These are phyloP conservation scores for Passer montanus DNA, from an alignment of 2,113 vertebrate genomes.

Conservation along the genomic window DNA sequence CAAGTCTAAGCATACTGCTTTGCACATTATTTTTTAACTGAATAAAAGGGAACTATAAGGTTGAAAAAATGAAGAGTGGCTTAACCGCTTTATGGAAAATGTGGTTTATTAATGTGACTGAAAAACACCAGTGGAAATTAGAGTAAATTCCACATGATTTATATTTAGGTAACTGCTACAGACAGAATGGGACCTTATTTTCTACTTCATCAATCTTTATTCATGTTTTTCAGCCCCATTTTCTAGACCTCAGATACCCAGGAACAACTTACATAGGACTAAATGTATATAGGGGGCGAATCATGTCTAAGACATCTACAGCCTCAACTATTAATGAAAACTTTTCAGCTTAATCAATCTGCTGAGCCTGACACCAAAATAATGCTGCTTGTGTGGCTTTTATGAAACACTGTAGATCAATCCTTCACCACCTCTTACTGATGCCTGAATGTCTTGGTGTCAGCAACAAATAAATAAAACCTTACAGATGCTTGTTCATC, in stretches of 20 bases:
- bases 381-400: background rate
- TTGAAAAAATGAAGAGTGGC: background rate
- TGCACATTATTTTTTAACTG: background rate
- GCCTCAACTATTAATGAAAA: background rate
- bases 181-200: background rate
- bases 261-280: background rate
- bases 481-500: background rate
- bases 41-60: background rate
- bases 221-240: background rate
- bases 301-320: background rate
- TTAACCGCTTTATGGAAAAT: background rate
- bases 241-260: background rate
- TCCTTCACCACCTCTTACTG: background rate
- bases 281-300: background rate
- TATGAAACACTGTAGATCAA: background rate
- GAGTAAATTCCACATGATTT: background rate
- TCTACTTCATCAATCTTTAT: background rate
- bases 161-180: background rate
- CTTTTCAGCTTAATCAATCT: background rate
- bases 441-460: background rate
- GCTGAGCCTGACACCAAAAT: background rate
- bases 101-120: background rate
- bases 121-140: background rate
- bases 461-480: background rate
- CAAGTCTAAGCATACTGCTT: background rate